Evolutionary conservation across 2,888 invertebrate genomes (phyloP).

Genomic region (Aricia artaxerxes): DNA sequence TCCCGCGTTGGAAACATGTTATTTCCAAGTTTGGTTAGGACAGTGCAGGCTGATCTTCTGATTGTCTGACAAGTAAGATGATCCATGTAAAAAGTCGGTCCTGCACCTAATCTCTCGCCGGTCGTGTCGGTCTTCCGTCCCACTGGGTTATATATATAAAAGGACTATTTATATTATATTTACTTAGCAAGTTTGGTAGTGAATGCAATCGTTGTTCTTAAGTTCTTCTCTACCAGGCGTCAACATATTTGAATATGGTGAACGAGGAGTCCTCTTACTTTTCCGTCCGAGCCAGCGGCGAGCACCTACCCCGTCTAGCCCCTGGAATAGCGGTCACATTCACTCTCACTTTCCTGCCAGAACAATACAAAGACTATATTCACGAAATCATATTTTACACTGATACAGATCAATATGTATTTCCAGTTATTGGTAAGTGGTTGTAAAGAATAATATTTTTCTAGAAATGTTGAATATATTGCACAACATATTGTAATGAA

Average conservation of each 20-base stretch:
- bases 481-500: background rate
- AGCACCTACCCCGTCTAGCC: slow-evolving; percentile 80
- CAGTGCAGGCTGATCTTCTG: too few species aligned
- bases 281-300: slow-evolving; percentile 66
- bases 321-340: slow-evolving; percentile 85
- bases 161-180: too few species aligned
- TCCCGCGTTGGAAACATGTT: too few species aligned
- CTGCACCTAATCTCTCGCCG: too few species aligned
- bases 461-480: background rate
- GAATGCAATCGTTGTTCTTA: background rate
- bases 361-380: slow-evolving; percentile 76
- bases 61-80: too few species aligned
- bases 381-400: slow-evolving; percentile 77
- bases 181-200: background rate
- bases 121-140: too few species aligned
- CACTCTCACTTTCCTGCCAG: slow-evolving; percentile 82
- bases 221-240: slow-evolving; percentile 58
- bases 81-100: too few species aligned
- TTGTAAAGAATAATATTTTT: background rate
- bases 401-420: slow-evolving; percentile 72
- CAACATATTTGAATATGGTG: slow-evolving; percentile 72
- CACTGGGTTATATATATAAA: too few species aligned
- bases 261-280: slow-evolving; percentile 77
- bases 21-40: too few species aligned
- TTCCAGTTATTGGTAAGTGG: slow-evolving; percentile 81